Percentiles rank a stretch among this genome's conserved stretches.
Evolutionary conservation across 2,888 invertebrate species (phyloP).

Genomic region (Alloplasta piceator): DNA sequence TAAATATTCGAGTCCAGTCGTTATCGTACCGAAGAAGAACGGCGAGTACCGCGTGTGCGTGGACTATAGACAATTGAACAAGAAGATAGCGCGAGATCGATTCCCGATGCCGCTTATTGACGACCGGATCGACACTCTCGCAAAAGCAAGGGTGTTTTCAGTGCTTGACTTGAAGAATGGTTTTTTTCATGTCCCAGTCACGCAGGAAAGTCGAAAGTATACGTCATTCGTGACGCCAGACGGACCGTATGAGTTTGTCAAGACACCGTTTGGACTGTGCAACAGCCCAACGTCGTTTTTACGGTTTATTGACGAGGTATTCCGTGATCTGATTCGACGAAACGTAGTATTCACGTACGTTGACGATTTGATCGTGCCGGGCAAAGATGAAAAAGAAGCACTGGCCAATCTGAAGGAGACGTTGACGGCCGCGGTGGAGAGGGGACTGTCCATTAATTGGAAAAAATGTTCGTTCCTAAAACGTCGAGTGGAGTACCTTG

Average conservation of each 20-base stretch:
- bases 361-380: slow-evolving; percentile 64
- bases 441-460: slow-evolving; percentile 63
- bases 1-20: slow-evolving; percentile 14
- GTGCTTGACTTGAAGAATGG: slow-evolving; percentile 69
- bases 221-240: slow-evolving; percentile 69
- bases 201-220: slow-evolving; percentile 64
- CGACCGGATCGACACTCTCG: slow-evolving; percentile 66
- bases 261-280: slow-evolving; percentile 50
- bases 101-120: slow-evolving; percentile 71
- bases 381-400: slow-evolving; percentile 40
- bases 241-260: slow-evolving; percentile 66
- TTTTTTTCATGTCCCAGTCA: slow-evolving; percentile 70
- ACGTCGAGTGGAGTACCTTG: slow-evolving; percentile 56
- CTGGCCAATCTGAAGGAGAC: slow-evolving; percentile 37
- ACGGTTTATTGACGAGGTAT: slow-evolving; percentile 67
- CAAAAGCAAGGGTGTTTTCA: slow-evolving; percentile 58
- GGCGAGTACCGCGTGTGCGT: slow-evolving; percentile 58
- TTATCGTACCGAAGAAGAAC: slow-evolving; percentile 16
- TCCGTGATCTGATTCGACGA: slow-evolving; percentile 48
- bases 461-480: slow-evolving; percentile 62
- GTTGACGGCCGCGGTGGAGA: slow-evolving; percentile 49
- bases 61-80: slow-evolving; percentile 68
- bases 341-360: slow-evolving; percentile 49
- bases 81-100: slow-evolving; percentile 64
- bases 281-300: slow-evolving; percentile 62